Percentiles rank a stretch among this genome's conserved stretches.
Conservation (phyloP, 2,113 vertebrate genomes). For the Heterotis niloticus region DNA sequence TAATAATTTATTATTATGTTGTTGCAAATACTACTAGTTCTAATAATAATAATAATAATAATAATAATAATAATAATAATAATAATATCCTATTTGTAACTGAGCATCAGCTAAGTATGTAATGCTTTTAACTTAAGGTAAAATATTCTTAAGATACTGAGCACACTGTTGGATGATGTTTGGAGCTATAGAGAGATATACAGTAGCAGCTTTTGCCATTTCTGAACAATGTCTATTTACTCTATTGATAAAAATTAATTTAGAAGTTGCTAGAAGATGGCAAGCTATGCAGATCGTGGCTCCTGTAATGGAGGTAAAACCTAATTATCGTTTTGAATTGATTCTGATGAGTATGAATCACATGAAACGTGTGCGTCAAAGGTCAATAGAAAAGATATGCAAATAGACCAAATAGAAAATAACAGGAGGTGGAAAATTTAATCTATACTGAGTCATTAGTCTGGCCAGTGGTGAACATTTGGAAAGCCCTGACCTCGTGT, state of each 20-base stretch:
- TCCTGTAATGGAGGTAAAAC: background rate
- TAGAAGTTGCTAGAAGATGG: background rate
- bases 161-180: no score
- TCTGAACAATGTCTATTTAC: background rate
- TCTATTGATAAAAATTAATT: background rate
- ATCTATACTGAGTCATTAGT: conserved; percentile 65
- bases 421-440: conserved; percentile 49
- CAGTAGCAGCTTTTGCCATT: no score
- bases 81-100: no score
- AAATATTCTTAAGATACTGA: no score
- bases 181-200: no score
- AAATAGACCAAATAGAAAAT: background rate
- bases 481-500: conserved; percentile 66
- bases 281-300: background rate
- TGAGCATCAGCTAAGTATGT: no score
- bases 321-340: background rate
- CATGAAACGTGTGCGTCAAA: background rate
- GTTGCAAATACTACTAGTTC: no score
- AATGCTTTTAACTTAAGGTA: no score
- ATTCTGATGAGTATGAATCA: background rate
- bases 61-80: no score
- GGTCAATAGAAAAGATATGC: background rate
- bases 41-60: no score
- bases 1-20: no score
- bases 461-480: conserved; percentile 55